Conservation (phyloP, 2,113 vertebrate species). For the Phalacrocorax brasilianus region DNA sequence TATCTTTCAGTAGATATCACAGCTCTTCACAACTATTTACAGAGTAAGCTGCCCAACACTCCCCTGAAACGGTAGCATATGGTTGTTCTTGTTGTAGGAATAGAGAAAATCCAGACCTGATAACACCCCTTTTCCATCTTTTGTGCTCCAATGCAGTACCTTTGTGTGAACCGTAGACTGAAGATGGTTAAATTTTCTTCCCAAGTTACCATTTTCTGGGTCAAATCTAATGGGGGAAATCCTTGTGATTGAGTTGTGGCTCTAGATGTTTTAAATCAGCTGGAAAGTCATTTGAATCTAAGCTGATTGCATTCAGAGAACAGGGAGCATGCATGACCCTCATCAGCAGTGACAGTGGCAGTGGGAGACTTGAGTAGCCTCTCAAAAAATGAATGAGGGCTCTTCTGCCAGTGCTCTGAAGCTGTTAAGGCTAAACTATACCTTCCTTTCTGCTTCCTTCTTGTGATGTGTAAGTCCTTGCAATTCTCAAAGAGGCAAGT, state of each 20-base stretch:
- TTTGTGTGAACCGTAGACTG: background rate
- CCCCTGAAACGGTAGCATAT: background rate
- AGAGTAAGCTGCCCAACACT: background rate
- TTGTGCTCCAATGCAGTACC: background rate
- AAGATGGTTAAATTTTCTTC: background rate
- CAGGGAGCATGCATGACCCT: background rate
- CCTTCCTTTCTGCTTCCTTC: background rate
- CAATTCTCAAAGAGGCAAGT: background rate
- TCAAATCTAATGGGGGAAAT: background rate
- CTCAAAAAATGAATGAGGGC: conserved; percentile 1
- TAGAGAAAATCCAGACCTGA: background rate
- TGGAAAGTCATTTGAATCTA: conserved; percentile 7
- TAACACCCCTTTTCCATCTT: background rate
- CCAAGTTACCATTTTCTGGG: background rate
- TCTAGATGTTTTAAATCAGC: background rate
- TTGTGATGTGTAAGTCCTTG: background rate
- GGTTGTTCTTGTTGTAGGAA: background rate
- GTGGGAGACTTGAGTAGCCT: background rate
- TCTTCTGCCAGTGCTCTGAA: conserved; percentile 17
- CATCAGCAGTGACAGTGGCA: background rate
- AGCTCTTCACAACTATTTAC: background rate
- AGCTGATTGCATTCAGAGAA: background rate
- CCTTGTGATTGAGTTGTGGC: background rate
- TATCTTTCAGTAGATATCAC: background rate
- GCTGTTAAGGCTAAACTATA: background rate